These are phyloP conservation scores for Toxotes jaculatrix DNA, from an alignment of 2,113 vertebrate genomes.

Conservation along the genomic window DNA sequence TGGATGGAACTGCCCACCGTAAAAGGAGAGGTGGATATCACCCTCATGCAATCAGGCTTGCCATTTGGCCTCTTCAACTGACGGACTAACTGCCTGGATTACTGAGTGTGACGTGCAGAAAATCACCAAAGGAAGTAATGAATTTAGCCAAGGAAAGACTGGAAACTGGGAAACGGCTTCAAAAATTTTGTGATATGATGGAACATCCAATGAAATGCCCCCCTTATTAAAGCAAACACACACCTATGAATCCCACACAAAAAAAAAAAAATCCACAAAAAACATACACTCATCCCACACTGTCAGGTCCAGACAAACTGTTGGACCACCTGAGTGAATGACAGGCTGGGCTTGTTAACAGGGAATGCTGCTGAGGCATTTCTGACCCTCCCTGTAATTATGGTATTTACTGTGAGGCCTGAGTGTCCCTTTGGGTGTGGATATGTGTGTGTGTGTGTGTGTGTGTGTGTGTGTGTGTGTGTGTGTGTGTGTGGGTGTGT, in stretches of 20 bases:
- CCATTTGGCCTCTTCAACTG: not conserved
- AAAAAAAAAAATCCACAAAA: not conserved
- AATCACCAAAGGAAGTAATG: not conserved
- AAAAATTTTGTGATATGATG: too few species aligned
- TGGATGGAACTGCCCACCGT: not conserved
- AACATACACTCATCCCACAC: too few species aligned
- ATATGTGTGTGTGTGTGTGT: conserved; percentile 8
- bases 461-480: not conserved
- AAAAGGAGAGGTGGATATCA: conserved; percentile 3
- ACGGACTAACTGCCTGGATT: not conserved
- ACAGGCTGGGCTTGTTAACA: not conserved
- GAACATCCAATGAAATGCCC: too few species aligned
- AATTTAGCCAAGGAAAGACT: not conserved
- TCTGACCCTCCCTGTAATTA: conserved; percentile 64
- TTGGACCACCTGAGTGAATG: not conserved
- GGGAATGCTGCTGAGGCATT: conserved; percentile 32
- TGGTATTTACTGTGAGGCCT: conserved; percentile 45
- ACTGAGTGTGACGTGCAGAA: not conserved
- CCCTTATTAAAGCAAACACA: not conserved
- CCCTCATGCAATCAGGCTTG: not conserved
- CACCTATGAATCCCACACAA: not conserved
- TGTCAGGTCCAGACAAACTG: not conserved
- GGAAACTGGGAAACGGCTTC: not conserved
- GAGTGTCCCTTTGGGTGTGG: conserved; percentile 47
- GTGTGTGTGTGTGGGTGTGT: conserved; percentile 19